Percentiles rank a stretch among this genome's conserved stretches.
phyloP scores from a whole-genome alignment of 2,888 invertebrate species.

The Tachina fera region DNA sequence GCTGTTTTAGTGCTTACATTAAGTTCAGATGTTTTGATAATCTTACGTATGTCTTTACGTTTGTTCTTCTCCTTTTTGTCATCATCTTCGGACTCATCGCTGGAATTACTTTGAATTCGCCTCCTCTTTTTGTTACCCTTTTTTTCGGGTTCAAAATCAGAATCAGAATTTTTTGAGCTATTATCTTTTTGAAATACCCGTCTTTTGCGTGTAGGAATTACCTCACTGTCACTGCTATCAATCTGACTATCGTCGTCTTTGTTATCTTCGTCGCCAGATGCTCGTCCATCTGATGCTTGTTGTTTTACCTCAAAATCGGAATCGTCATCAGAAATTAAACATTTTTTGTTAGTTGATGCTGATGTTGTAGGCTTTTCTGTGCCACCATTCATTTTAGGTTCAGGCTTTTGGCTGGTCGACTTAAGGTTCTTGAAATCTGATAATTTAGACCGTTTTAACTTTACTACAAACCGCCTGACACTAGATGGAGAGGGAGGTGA shows the following conservation, averaged over 20 bases:
- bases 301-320: slow-evolving; percentile 60
- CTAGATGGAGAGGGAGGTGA: slow-evolving; percentile 48
- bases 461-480: slow-evolving; percentile 60
- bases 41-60: slow-evolving; percentile 85
- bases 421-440: slow-evolving; percentile 55
- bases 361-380: slow-evolving; percentile 71
- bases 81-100: slow-evolving; percentile 76
- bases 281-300: slow-evolving; percentile 64
- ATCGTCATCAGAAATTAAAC: slow-evolving; percentile 64
- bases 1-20: slow-evolving; percentile 94
- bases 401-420: slow-evolving; percentile 25
- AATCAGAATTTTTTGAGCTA: slow-evolving; percentile 75
- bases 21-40: slow-evolving; percentile 86
- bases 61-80: slow-evolving; percentile 81
- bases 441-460: slow-evolving; percentile 56
- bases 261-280: slow-evolving; percentile 69
- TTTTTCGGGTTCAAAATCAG: slow-evolving; percentile 77
- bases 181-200: slow-evolving; percentile 74
- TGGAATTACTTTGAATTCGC: slow-evolving; percentile 75
- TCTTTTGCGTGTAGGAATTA: slow-evolving; percentile 79
- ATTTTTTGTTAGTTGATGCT: slow-evolving; percentile 35
- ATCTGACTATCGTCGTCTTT: slow-evolving; percentile 66
- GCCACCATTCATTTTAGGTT: slow-evolving; percentile 65
- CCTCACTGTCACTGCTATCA: slow-evolving; percentile 79
- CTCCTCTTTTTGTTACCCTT: slow-evolving; percentile 77